phyloP scores from a whole-genome alignment of 2,113 vertebrate species.

The Oxyura jamaicensis region DNA sequence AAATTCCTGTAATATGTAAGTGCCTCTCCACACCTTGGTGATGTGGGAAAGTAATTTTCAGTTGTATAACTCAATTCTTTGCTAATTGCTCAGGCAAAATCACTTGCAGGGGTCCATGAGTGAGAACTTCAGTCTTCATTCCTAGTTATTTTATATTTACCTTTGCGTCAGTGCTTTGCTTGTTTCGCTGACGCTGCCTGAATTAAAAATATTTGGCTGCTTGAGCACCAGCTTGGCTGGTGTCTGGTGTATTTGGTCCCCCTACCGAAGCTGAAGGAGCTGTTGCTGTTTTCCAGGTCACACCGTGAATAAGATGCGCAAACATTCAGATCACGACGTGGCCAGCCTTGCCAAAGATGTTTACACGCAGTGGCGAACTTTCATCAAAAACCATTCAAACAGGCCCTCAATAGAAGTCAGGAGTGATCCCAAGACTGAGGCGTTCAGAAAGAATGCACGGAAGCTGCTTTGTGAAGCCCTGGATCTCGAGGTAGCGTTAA shows the following conservation, averaged over 20 bases:
- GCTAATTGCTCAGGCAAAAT: not conserved
- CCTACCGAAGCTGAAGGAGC: not conserved
- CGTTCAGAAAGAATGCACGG: constrained; percentile 85
- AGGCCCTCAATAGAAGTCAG: constrained; percentile 91
- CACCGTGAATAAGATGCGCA: constrained; percentile 87
- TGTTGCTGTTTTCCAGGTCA: constrained; percentile 78
- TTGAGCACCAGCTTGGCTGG: rapidly evolving
- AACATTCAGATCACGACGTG: constrained; percentile 84
- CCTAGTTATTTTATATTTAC: not conserved
- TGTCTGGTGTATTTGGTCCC: rapidly evolving
- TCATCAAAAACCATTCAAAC: constrained; percentile 84
- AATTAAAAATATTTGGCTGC: not conserved
- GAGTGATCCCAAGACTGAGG: constrained; percentile 87
- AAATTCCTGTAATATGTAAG: not conserved
- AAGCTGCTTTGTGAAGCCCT: constrained; percentile 88
- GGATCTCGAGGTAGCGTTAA: constrained; percentile 82
- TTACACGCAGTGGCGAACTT: constrained; percentile 86
- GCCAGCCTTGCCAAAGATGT: constrained; percentile 83
- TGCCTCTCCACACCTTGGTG: not conserved
- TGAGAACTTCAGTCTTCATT: not conserved
- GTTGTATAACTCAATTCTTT: not conserved
- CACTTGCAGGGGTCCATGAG: not conserved
- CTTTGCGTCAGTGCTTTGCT: not conserved
- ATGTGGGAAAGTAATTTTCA: not conserved
- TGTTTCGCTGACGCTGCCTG: not conserved